phyloP scores from a whole-genome alignment of 1,140 invertebrate species.

The Planococcus citri region DNA sequence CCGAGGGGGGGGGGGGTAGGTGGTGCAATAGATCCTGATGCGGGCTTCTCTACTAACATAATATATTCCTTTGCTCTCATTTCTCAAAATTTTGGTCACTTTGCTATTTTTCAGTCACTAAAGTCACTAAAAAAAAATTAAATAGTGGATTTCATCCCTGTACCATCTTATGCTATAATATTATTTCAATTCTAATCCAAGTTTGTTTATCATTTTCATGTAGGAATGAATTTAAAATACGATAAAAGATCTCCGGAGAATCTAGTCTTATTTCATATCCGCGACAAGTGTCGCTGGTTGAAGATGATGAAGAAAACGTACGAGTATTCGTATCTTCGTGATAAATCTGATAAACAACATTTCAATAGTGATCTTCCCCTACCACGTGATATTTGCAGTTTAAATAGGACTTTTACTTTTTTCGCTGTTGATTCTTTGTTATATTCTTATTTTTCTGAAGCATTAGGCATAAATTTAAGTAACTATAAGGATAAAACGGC shows the following conservation, averaged over 20 bases:
- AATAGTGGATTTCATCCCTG: too few species aligned
- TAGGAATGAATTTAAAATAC: neutral
- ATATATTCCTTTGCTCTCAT: too few species aligned
- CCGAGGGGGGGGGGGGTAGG: too few species aligned
- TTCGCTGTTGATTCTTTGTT: slow-evolving; percentile 54
- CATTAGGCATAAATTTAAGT: slow-evolving; percentile 52
- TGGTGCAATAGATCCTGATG: too few species aligned
- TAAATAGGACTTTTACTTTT: slow-evolving; percentile 53
- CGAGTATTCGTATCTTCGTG: neutral
- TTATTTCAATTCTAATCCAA: too few species aligned
- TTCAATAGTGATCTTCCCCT: slow-evolving; percentile 26
- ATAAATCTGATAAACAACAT: neutral
- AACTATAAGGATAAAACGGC: slow-evolving; percentile 48
- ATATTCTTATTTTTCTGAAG: slow-evolving; percentile 57
- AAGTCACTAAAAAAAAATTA: too few species aligned
- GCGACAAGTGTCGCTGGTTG: neutral
- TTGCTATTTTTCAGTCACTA: too few species aligned
- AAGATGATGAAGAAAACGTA: neutral
- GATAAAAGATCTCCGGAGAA: slow-evolving; percentile 15
- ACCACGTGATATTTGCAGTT: slow-evolving; percentile 40
- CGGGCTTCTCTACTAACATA: too few species aligned
- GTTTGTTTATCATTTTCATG: neutral
- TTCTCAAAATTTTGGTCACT: too few species aligned
- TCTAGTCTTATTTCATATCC: slow-evolving; percentile 15
- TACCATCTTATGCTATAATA: too few species aligned